phyloP scores from a whole-genome alignment of 2,797 vertebrate genomes.

The Acropternis orthonyx region DNA sequence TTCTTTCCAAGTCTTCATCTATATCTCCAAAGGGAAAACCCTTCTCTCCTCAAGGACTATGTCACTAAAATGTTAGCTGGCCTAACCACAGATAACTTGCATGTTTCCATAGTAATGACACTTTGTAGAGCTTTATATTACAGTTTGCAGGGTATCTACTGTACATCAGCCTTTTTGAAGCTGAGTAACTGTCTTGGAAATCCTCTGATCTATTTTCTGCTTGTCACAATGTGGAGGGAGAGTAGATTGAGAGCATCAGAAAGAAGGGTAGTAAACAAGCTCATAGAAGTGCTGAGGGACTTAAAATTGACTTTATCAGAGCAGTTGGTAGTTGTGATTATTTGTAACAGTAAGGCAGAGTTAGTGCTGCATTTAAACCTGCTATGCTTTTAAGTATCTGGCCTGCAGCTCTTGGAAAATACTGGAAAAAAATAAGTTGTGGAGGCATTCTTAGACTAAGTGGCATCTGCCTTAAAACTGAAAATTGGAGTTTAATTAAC shows the following conservation, averaged over 20 bases:
- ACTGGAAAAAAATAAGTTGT: neutral
- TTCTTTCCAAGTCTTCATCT: conserved; percentile 14
- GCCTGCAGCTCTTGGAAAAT: neutral
- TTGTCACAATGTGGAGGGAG: neutral
- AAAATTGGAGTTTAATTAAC: conserved; percentile 7
- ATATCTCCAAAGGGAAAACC: neutral
- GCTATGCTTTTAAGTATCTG: neutral
- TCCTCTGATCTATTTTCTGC: conserved; percentile 12
- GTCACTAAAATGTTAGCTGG: conserved; percentile 28
- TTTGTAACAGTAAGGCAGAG: neutral
- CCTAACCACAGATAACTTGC: neutral
- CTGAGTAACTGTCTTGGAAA: neutral
- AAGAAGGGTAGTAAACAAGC: neutral
- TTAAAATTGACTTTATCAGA: neutral
- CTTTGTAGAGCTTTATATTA: conserved; percentile 10
- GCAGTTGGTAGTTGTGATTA: neutral
- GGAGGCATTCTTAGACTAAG: neutral
- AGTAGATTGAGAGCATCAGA: neutral
- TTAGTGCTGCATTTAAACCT: neutral
- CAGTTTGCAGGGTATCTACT: neutral
- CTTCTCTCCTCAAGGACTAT: conserved; percentile 4
- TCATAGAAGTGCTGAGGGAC: neutral
- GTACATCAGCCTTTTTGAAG: neutral
- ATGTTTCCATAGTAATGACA: conserved; percentile 45
- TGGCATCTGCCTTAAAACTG: conserved; percentile 7